Percentiles rank a stretch among this genome's conserved stretches.
Evolutionary conservation across 2,797 vertebrate species (phyloP).

Genomic region (Falco biarmicus): DNA sequence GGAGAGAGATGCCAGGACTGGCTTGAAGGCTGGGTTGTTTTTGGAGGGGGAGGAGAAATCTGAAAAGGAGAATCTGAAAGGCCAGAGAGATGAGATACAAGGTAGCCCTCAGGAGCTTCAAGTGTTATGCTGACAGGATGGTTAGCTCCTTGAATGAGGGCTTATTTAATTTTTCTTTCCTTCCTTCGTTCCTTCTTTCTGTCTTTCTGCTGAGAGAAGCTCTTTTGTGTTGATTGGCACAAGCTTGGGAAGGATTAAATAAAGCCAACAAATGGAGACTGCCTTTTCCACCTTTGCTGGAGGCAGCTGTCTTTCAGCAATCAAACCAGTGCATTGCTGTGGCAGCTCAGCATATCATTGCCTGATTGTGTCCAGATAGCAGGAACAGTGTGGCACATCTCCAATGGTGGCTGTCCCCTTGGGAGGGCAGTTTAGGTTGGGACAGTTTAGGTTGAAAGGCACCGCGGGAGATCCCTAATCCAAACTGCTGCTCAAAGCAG

Average conservation of each 20-base stretch:
- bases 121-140: neutral
- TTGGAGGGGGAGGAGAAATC: neutral
- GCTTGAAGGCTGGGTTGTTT: neutral
- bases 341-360: neutral
- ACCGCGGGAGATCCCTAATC: neutral
- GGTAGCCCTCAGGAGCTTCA: slow-evolving; percentile 11
- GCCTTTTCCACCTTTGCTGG: slow-evolving; percentile 13
- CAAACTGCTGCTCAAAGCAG: neutral
- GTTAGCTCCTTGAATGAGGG: neutral
- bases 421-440: neutral
- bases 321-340: neutral
- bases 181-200: neutral
- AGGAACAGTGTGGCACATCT: neutral
- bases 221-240: slow-evolving; percentile 48
- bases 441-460: neutral
- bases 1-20: neutral
- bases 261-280: slow-evolving; percentile 9
- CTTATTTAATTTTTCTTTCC: neutral
- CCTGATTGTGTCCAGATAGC: neutral
- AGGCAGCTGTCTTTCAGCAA: slow-evolving; percentile 43
- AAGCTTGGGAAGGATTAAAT: slow-evolving; percentile 48
- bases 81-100: slow-evolving; percentile 7
- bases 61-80: neutral
- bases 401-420: neutral
- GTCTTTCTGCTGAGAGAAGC: neutral